Evolutionary conservation across 2,888 invertebrate genomes (phyloP).

Genomic region (Lithosia quadra): DNA sequence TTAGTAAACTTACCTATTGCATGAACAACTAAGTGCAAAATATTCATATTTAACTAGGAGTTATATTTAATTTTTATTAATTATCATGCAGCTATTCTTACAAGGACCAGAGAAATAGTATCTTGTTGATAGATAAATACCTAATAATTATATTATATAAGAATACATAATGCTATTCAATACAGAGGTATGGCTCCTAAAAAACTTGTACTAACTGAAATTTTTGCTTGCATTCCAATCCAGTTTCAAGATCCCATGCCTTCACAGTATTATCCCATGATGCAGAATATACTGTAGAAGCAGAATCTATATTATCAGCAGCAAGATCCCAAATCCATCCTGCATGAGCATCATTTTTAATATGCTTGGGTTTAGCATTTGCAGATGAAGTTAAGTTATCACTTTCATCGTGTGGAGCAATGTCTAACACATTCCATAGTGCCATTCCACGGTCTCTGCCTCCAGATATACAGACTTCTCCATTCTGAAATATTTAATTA

Average conservation of each 20-base stretch:
- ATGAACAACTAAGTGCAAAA: neutral
- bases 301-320: conserved; percentile 70
- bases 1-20: neutral
- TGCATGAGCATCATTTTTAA: conserved; percentile 82
- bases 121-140: neutral
- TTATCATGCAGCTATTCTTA: too few relatives aligned
- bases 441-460: conserved; percentile 87
- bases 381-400: conserved; percentile 60
- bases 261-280: conserved; percentile 88
- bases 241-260: conserved; percentile 83
- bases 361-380: conserved; percentile 67
- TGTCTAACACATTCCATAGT: conserved; percentile 80
- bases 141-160: neutral
- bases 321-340: conserved; percentile 90
- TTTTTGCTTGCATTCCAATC: conserved; percentile 77
- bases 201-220: conserved; percentile 71
- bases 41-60: too few relatives aligned
- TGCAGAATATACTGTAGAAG: conserved; percentile 85
- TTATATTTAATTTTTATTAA: too few relatives aligned
- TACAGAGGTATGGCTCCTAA: too few relatives aligned
- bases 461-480: conserved; percentile 85
- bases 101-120: too few relatives aligned
- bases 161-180: too few relatives aligned
- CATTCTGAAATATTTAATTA: conserved; percentile 66
- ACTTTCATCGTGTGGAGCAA: conserved; percentile 61